phyloP scores from a whole-genome alignment of 2,888 invertebrate species.

The Pollenia angustigena region DNA sequence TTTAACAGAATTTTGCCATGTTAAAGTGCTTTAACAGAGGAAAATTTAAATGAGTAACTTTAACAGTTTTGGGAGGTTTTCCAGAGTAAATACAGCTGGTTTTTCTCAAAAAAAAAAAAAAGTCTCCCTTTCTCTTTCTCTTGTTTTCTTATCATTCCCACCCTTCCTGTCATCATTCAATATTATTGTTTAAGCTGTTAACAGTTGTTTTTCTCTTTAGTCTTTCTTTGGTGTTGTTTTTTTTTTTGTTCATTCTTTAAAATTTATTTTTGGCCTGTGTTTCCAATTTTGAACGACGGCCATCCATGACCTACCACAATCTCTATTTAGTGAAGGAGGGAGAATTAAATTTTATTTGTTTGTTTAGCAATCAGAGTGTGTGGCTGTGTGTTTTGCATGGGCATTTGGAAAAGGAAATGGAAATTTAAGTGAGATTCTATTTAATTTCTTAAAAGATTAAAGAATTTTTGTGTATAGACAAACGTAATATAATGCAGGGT shows the following conservation, averaged over 20 bases:
- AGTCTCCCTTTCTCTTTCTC: not conserved
- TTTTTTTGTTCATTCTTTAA: not conserved
- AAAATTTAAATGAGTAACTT: not conserved
- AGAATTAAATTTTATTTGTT: conserved; percentile 28
- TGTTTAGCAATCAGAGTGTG: not conserved
- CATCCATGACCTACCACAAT: conserved; percentile 58
- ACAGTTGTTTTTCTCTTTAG: conserved; percentile 21
- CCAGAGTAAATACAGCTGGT: conserved; percentile 27
- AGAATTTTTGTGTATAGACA: too few species aligned
- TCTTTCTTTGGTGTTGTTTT: not conserved
- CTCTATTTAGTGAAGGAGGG: conserved; percentile 23
- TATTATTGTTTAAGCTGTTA: not conserved
- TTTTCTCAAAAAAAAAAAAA: not conserved
- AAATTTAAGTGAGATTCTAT: conserved; percentile 1
- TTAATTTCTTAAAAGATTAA: too few species aligned
- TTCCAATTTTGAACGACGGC: conserved; percentile 37
- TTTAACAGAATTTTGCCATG: conserved; percentile 20
- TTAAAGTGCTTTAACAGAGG: not conserved
- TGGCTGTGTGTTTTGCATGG: not conserved
- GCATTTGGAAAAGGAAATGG: not conserved
- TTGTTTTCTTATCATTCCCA: not conserved
- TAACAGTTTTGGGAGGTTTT: not conserved
- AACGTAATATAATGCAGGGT: too few species aligned
- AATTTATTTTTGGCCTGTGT: conserved; percentile 41
- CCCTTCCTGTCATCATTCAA: not conserved